Percentiles rank a stretch among this genome's conserved stretches.
phyloP scores from a whole-genome alignment of 2,888 invertebrate genomes.

The Dyspetes luteomarginatus region DNA sequence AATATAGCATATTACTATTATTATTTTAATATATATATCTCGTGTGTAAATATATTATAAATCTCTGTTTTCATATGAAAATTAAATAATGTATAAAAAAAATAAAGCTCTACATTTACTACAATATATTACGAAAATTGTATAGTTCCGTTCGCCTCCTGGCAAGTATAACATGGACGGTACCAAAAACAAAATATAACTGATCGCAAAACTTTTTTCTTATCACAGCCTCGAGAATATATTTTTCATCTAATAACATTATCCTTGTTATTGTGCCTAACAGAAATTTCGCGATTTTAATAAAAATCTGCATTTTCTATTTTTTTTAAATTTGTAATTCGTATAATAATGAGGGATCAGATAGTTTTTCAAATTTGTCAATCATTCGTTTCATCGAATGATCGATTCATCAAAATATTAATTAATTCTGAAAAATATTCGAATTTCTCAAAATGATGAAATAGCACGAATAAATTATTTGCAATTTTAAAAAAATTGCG shows the following conservation, averaged over 20 bases:
- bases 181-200: constrained; percentile 62
- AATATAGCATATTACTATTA: constrained; percentile 45
- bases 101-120: constrained; percentile 48
- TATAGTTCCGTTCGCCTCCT: constrained; percentile 58
- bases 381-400: background rate
- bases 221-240: constrained; percentile 57
- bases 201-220: constrained; percentile 48
- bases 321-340: background rate
- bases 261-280: background rate
- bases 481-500: no score
- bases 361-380: background rate
- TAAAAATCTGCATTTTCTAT: background rate
- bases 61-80: constrained; percentile 52
- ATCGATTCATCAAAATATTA: background rate
- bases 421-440: background rate
- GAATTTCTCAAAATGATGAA: background rate
- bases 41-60: constrained; percentile 35
- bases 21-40: constrained; percentile 12
- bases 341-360: background rate
- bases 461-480: no score
- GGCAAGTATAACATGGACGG: constrained; percentile 42
- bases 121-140: constrained; percentile 43
- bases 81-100: constrained; percentile 57
- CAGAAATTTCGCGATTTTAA: background rate
- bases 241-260: constrained; percentile 28